A percentile compares a stretch with the other conserved stretches of the same genome.
Conservation (phyloP, 1,140 invertebrate species). For the Bombus polaris region DNA sequence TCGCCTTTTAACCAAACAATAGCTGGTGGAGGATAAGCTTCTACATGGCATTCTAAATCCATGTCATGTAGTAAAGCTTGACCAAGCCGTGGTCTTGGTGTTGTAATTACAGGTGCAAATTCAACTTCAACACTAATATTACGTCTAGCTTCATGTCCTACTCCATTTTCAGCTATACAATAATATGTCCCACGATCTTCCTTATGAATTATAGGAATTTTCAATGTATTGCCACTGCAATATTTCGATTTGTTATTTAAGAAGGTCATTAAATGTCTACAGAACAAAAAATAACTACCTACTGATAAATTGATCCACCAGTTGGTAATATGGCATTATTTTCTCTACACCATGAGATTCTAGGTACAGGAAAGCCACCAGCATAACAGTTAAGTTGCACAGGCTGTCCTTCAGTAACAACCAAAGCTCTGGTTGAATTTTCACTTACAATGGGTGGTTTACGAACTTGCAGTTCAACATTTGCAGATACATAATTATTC, state of each 20-base stretch:
- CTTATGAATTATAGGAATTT: slow-evolving; percentile 90
- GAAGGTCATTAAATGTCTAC: background rate
- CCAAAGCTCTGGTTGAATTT: slow-evolving; percentile 93
- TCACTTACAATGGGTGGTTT: slow-evolving; percentile 95
- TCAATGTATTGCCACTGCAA: slow-evolving; percentile 91
- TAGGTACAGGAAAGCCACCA: slow-evolving; percentile 87
- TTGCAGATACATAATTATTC: slow-evolving; percentile 90
- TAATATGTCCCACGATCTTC: slow-evolving; percentile 96
- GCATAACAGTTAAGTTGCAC: slow-evolving; percentile 93
- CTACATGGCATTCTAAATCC: slow-evolving; percentile 95
- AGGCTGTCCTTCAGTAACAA: slow-evolving; percentile 91
- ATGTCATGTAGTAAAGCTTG: slow-evolving; percentile 96
- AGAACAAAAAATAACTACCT: slow-evolving; percentile 8
- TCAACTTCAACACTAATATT: slow-evolving; percentile 96
- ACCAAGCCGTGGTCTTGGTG: slow-evolving; percentile 90
- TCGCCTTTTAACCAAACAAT: slow-evolving; percentile 94
- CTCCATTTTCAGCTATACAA: slow-evolving; percentile 95
- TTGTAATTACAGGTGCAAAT: slow-evolving; percentile 92
- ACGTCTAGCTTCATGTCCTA: slow-evolving; percentile 91
- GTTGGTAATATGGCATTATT: slow-evolving; percentile 96
- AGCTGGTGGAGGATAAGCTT: slow-evolving; percentile 94
- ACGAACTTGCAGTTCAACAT: slow-evolving; percentile 92
- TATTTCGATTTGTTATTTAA: background rate
- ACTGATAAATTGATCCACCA: slow-evolving; percentile 90
- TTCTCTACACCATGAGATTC: slow-evolving; percentile 95